These are phyloP conservation scores for Phylloscopus whistleri DNA, from an alignment of 2,113 vertebrate species.

Conservation along the genomic window DNA sequence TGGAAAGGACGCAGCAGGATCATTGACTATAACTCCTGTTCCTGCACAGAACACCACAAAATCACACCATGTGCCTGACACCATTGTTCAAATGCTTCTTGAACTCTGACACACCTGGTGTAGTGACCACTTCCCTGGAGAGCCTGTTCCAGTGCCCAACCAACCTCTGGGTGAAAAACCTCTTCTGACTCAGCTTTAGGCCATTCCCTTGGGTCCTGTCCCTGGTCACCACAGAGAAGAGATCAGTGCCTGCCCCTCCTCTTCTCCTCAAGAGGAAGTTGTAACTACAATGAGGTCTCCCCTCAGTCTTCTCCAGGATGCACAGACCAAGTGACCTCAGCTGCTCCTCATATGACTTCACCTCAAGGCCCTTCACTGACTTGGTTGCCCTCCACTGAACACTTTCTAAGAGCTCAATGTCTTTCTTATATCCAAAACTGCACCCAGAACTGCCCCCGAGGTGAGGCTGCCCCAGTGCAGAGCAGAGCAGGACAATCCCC, in stretches of 20 bases:
- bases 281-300: not conserved
- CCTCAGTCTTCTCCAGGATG: not conserved
- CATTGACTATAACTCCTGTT: not conserved
- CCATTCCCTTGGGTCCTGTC: fast-evolving
- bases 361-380: not conserved
- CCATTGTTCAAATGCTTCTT: not conserved
- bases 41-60: not conserved
- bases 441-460: not conserved
- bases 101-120: not conserved
- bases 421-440: not conserved
- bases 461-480: fast-evolving
- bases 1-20: not conserved
- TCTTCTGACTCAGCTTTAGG: not conserved
- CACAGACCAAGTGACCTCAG: not conserved
- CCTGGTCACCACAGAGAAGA: too few species aligned
- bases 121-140: not conserved
- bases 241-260: not conserved
- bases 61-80: not conserved
- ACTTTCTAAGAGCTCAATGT: not conserved
- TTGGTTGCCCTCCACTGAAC: fast-evolving
- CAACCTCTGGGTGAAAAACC: not conserved
- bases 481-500: not conserved
- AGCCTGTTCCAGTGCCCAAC: not conserved
- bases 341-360: fast-evolving
- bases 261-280: not conserved